These are phyloP conservation scores for Leucopsar rothschildi DNA, from an alignment of 2,113 vertebrate genomes.

Conservation along the genomic window DNA sequence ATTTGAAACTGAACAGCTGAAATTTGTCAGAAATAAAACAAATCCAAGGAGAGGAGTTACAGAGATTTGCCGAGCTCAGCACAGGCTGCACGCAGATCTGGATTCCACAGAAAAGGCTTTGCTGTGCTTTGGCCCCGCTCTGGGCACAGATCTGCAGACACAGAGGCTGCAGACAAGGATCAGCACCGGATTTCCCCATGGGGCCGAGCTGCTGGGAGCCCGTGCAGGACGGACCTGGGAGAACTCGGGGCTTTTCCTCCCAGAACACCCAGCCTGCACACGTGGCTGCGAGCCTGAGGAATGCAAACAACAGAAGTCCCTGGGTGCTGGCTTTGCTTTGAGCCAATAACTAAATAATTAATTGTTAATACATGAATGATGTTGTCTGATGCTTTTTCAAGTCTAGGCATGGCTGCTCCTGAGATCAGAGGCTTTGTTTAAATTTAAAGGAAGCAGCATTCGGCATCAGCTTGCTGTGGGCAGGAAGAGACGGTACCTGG, in stretches of 20 bases:
- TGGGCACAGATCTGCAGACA: neutral
- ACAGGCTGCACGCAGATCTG: neutral
- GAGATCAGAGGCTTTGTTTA: neutral
- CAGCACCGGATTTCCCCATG: neutral
- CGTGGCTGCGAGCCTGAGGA: neutral
- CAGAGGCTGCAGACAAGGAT: neutral
- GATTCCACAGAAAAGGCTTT: neutral
- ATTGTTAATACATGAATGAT: neutral
- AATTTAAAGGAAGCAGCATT: neutral
- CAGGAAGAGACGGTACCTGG: neutral
- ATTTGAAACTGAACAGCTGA: neutral
- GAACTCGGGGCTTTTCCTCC: fast-evolving
- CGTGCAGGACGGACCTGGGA: fast-evolving
- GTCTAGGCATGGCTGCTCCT: neutral
- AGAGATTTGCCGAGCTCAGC: neutral
- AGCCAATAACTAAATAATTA: neutral
- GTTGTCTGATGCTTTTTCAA: neutral
- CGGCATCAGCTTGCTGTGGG: neutral
- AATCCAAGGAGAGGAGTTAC: neutral
- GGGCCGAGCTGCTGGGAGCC: neutral
- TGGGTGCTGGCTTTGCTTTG: neutral
- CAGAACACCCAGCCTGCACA: fast-evolving
- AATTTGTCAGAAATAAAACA: neutral
- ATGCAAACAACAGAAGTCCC: neutral
- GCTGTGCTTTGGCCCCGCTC: neutral